These are phyloP conservation scores for Thereva nobilitata DNA, from an alignment of 2,888 invertebrate species.

Conservation along the genomic window DNA sequence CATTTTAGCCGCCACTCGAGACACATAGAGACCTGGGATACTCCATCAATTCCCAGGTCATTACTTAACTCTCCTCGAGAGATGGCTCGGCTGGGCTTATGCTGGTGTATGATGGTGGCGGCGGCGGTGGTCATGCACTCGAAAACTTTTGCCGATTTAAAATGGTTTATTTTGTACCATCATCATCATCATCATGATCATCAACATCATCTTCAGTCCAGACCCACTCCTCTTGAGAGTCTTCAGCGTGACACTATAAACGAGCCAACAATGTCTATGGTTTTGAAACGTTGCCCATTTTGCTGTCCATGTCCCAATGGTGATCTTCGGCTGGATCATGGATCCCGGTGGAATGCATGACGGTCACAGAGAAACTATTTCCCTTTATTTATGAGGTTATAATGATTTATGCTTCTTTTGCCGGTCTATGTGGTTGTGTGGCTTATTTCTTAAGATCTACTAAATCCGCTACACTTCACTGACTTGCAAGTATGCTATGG, in stretches of 20 bases:
- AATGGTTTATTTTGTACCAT: neutral
- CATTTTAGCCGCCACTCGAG: constrained; percentile 12
- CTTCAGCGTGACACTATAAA: constrained; percentile 27
- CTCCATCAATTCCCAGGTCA: constrained; percentile 33
- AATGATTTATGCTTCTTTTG: constrained; percentile 25
- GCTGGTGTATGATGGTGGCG: constrained; percentile 9
- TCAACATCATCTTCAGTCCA: neutral
- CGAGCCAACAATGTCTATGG: constrained; percentile 4
- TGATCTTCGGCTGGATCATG: neutral
- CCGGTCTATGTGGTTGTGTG: constrained; percentile 10
- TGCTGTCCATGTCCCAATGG: neutral
- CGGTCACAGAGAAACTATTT: constrained; percentile 17
- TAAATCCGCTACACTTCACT: constrained; percentile 33
- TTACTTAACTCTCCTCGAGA: constrained; percentile 14
- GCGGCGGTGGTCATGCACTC: constrained; percentile 10
- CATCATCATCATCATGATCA: neutral
- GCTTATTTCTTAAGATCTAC: constrained; percentile 25
- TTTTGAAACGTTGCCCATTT: constrained; percentile 6
- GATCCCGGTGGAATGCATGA: constrained; percentile 6
- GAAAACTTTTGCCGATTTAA: neutral
- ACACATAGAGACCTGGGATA: constrained; percentile 20
- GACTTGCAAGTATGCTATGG: constrained; percentile 9
- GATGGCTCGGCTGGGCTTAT: constrained; percentile 5
- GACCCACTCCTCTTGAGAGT: neutral
- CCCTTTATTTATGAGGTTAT: constrained; percentile 29